Evolutionary conservation across 2,113 vertebrate genomes (phyloP), one percentile per base, ranked within the genome.

Genomic region (Thalassarche chlororhynchos): DNA sequence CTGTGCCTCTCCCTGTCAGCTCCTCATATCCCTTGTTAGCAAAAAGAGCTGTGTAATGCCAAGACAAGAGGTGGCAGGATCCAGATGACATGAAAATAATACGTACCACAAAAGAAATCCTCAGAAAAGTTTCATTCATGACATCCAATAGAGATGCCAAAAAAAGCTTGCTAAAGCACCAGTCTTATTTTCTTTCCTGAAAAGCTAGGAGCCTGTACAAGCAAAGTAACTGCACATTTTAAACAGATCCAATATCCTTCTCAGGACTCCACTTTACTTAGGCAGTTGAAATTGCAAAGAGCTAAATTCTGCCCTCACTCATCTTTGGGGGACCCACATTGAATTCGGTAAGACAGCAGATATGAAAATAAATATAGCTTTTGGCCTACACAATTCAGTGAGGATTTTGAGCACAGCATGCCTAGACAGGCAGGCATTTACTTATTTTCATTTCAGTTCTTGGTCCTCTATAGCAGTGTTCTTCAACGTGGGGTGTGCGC

Each of bases 401-500:
- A 64, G 21, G 42, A 51, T 76, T 65, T 54, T 55, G 28, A 55
- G 49, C 31, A 75, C 42, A 65, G n/a, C 34, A 36, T 23, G n/a
- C n/a, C 44, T 44, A 44, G 17, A 36, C 36, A 55, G 38, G 26
- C 46, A 78, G 34, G 15, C 29, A 54, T 14, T 84, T 19, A 14
- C 12, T 65, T 75, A 5, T 18, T 68, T n/a, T 21, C 20, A 18
- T 57, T 49, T 42, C n/a, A 66, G 64, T 49, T 82, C 64, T 77
- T 38, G 13, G 40, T 49, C n/a, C 46, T 38, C 46, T 55, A 20
- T 21, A 71, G 42, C 58, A 60, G 16, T 34, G 9, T 47, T 72
- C 51, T 72, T 23, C 38, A 71, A 16, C 0, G 1, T 3, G 15
- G 23, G 13, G 10, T 42, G 34, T 5, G 14, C 3, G 2, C 6